Evolutionary conservation across 1,140 invertebrate species (phyloP).

Genomic region (Arion vulgaris): DNA sequence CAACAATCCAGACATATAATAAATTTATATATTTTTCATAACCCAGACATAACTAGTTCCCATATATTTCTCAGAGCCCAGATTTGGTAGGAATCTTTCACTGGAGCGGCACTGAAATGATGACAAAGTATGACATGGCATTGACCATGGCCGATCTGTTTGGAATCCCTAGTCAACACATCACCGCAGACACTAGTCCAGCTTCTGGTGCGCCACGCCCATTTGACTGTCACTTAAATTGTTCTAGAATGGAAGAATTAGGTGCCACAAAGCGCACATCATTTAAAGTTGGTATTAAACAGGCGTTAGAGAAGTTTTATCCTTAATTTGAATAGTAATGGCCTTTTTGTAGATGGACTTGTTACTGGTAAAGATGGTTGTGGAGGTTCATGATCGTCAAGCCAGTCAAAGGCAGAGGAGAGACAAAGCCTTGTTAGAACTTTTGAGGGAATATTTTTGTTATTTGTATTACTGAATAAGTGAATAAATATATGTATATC

Average conservation of each 20-base stretch:
- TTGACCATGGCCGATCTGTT: slow-evolving; percentile 74
- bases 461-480: too few relatives aligned
- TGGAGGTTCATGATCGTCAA: too few relatives aligned
- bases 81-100: slow-evolving; percentile 74
- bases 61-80: slow-evolving; percentile 55
- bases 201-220: slow-evolving; percentile 70
- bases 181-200: slow-evolving; percentile 58
- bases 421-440: too few relatives aligned
- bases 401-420: too few relatives aligned
- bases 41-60: too few relatives aligned
- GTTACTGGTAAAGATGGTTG: too few relatives aligned
- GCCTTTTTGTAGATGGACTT: too few relatives aligned
- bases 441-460: too few relatives aligned
- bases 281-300: slow-evolving; percentile 71
- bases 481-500: too few relatives aligned
- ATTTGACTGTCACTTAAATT: slow-evolving; percentile 73
- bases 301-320: slow-evolving; percentile 58
- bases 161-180: slow-evolving; percentile 69
- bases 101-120: slow-evolving; percentile 74
- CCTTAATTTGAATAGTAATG: slow-evolving; percentile 14
- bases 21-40: too few relatives aligned
- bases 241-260: slow-evolving; percentile 69
- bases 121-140: slow-evolving; percentile 78
- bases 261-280: slow-evolving; percentile 71
- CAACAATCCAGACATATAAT: too few relatives aligned